Evolutionary conservation across 2,888 invertebrate species (phyloP), one percentile per base, ranked within the genome.

Genomic region (Habroteleia sp.): DNA sequence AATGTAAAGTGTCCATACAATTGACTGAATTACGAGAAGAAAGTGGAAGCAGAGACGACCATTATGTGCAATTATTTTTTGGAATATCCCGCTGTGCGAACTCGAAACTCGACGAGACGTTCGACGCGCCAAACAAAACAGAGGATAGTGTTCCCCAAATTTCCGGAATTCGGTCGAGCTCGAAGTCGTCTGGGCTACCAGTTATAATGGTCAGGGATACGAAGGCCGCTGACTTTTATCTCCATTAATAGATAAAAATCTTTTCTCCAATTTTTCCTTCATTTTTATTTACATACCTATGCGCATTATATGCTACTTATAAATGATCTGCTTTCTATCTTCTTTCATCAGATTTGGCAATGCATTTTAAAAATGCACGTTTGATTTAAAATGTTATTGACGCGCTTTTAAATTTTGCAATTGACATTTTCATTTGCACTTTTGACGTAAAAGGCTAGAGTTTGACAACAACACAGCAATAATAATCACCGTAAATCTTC

Each of bases 21-120:
- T n/a, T n/a, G n/a, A n/a, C n/a, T n/a, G n/a, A n/a, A n/a, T n/a
- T n/a, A n/a, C n/a, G n/a, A n/a, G 8, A 58, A 42, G 66, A 58
- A 58, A 58, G 41, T 50, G 29, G 68, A 58, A 68, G 48, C 68
- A n/a, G n/a, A 68, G 35, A 68, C 50, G 68, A 50, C 41, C 37
- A 48, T 68, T 33, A 58, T 68, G 41, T 48, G 35, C 58, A 41
- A 58, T 68, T 23, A 42, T 44, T 48, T 48, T 66, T 56, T 10
- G 48, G 41, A 68, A 68, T 27, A 42, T 33, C 58, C 58, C 6
- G 58, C 58, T 50, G 42, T 8, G n/a, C n/a, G 37, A 54, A 44
- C 14, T n/a, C 25, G 63, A 52, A 35, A 50, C 33, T n/a, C n/a
- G n/a, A n/a, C 14, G 11, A 44, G 14, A 0, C 3, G n/a, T n/a